A percentile compares a stretch with the other conserved stretches of the same genome.
Conservation (phyloP, 1,140 invertebrate genomes). For the Drosophila pandora region DNA sequence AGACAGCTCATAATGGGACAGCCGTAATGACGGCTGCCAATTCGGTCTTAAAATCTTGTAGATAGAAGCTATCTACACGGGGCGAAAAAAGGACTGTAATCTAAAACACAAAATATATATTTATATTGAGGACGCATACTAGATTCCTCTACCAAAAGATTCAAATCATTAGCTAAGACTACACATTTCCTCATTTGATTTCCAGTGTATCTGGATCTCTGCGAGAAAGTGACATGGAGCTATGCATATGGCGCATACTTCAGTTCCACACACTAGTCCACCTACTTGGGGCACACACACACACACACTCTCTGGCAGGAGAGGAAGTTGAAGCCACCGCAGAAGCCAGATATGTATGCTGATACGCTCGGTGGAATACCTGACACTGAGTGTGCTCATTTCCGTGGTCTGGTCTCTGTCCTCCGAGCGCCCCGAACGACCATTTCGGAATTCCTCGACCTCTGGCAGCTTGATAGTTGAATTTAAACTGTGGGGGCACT, state of each 20-base stretch:
- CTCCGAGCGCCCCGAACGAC: slow-evolving; percentile 6
- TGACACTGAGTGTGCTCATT: slow-evolving; percentile 74
- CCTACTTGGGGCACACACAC: slow-evolving; percentile 4
- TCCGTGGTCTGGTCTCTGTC: slow-evolving; percentile 52
- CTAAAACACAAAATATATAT: too few relatives aligned
- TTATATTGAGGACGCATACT: too few relatives aligned
- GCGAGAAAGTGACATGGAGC: slow-evolving; percentile 46
- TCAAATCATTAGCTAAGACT: not conserved
- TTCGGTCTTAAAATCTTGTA: slow-evolving; percentile 31
- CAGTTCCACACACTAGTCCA: slow-evolving; percentile 19
- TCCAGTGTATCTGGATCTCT: slow-evolving; percentile 18
- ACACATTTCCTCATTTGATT: not conserved
- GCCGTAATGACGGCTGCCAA: slow-evolving; percentile 52
- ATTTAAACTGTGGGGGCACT: slow-evolving; percentile 29
- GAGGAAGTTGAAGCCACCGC: slow-evolving; percentile 43
- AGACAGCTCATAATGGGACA: slow-evolving; percentile 55
- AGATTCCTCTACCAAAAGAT: too few relatives aligned
- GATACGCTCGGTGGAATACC: slow-evolving; percentile 58
- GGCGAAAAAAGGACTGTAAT: not conserved
- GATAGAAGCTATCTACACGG: not conserved
- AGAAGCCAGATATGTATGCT: slow-evolving; percentile 60
- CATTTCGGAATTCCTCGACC: slow-evolving; percentile 54
- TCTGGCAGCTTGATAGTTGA: slow-evolving; percentile 27
- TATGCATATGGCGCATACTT: slow-evolving; percentile 59
- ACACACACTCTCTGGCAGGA: slow-evolving; percentile 6